Evolutionary conservation across 1,140 invertebrate genomes (phyloP), one percentile per base, ranked within the genome.

Genomic region (Panagrolaimus sp.): DNA sequence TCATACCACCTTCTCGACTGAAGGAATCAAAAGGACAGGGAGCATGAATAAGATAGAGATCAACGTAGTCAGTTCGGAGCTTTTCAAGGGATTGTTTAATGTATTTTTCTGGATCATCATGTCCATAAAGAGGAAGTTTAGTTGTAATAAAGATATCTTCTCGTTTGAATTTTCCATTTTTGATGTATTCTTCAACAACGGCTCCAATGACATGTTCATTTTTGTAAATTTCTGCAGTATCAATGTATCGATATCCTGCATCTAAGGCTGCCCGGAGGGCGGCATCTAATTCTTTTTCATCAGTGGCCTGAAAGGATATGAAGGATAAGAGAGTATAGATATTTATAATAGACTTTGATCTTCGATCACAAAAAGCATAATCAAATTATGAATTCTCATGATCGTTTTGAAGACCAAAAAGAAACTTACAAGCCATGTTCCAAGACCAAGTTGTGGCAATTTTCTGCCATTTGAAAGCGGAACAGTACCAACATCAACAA

Each of bases 141-240:
- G 91, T 90, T 0, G 89, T 89, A 68, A 93, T 87, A 83, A 91
- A 93, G 28, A 93, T 83, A 43, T 92, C 90, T 78, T 90, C 88
- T 48, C 91, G 86, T 71, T 87, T 89, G 7, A 90, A 84, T 80
- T 85, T 87, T 28, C 89, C 89, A 55, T 88, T 85, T 69, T 87
- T 84, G 63, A 91, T 85, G 89, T 90, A 91, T 80, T 88, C 86
- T 77, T 89, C 88, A 10, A 92, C 84, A 46, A 89, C 89, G 52
- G 86, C 87, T 21, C 91, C 91, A 77, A 92, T 91, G 14, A 88
- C 87, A 12, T 72, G 87, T 84, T 92, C 91, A 81, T 92, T 93
- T 71, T 88, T 87, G 78, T 92, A 92, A 81, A 89, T 88, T 67
- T 85, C 24, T 1, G 72, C 91, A n/a, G 90, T 90, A 79, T 92